Conservation (phyloP, 2,113 vertebrate genomes). For the Marcusenius ussheri region DNA sequence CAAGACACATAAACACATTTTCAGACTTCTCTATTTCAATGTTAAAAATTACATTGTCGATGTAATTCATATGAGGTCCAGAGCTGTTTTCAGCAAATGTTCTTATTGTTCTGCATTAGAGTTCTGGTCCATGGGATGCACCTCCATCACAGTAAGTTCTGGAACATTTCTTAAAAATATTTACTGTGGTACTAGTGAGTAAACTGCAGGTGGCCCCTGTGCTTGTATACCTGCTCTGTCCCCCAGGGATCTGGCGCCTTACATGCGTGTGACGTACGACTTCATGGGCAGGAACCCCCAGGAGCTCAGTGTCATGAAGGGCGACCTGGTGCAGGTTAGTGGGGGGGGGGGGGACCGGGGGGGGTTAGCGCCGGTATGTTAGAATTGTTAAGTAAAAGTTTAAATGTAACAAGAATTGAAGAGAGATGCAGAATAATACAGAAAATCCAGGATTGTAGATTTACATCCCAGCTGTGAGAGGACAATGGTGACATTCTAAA, state of each 20-base stretch:
- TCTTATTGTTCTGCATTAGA: conserved; percentile 1
- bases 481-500: background rate
- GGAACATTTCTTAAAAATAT: background rate
- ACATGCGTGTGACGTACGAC: conserved; percentile 63
- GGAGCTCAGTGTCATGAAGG: conserved; percentile 73
- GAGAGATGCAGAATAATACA: background rate
- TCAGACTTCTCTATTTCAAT: background rate
- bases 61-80: background rate
- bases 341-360: too few species aligned
- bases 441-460: background rate
- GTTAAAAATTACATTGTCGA: background rate
- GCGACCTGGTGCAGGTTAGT: conserved; percentile 75
- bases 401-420: background rate
- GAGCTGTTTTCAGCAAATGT: background rate
- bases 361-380: background rate
- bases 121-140: background rate
- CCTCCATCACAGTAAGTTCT: conserved; percentile 6
- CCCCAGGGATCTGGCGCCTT: conserved; percentile 20
- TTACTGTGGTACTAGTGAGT: background rate
- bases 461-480: background rate
- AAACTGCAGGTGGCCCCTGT: background rate
- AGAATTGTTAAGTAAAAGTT: background rate
- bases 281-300: conserved; percentile 72
- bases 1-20: background rate
- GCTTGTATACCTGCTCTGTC: conserved; percentile 22